These are phyloP conservation scores for Triops longicaudatus DNA, from an alignment of 1,140 invertebrate species.

Conservation along the genomic window DNA sequence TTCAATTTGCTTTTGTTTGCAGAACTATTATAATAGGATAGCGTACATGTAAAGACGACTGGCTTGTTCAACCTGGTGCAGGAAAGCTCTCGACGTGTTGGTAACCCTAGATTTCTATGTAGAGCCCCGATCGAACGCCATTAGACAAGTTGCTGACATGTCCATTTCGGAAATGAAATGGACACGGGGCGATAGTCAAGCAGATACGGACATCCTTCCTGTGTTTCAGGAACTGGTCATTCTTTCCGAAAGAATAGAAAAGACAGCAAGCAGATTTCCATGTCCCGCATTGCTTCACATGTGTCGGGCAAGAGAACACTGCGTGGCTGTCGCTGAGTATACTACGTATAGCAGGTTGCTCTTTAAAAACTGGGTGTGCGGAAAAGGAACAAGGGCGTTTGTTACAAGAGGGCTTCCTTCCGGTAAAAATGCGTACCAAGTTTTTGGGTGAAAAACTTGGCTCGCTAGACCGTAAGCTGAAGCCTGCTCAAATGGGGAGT, in stretches of 20 bases:
- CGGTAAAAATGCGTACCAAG: not conserved
- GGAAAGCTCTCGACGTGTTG: too few relatives aligned
- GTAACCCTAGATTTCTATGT: not conserved
- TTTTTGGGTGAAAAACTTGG: not conserved
- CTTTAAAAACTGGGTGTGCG: not conserved
- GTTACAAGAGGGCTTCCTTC: not conserved
- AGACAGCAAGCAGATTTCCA: not conserved
- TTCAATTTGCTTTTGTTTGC: too few relatives aligned
- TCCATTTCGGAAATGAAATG: slow-evolving; percentile 7
- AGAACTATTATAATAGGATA: too few relatives aligned
- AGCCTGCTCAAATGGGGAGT: not conserved
- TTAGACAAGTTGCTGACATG: slow-evolving; percentile 9
- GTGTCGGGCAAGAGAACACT: not conserved
- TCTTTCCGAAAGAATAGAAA: slow-evolving; percentile 8
- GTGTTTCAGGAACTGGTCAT: not conserved
- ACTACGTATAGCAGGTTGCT: not conserved
- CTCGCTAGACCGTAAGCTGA: not conserved
- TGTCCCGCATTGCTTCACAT: not conserved
- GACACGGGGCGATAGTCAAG: slow-evolving; percentile 5
- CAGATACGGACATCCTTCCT: slow-evolving; percentile 1
- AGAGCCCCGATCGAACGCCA: not conserved
- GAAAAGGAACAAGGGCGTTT: slow-evolving; percentile 11
- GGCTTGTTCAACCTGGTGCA: too few relatives aligned
- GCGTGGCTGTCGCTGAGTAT: not conserved
- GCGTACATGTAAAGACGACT: too few relatives aligned